phyloP scores from a whole-genome alignment of 1,140 invertebrate species.

The Magallana gigas region DNA sequence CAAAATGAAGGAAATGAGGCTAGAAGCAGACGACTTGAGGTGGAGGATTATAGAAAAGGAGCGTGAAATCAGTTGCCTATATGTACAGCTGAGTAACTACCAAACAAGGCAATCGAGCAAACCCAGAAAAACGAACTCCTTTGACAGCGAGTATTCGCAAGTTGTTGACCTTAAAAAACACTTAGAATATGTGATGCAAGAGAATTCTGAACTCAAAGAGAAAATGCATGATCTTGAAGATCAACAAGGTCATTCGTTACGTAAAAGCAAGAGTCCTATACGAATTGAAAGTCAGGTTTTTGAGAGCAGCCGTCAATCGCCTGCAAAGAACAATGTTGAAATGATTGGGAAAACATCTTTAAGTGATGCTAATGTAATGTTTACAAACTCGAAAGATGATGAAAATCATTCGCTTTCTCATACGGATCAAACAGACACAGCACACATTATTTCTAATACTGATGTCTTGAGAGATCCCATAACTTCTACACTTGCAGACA shows the following conservation, averaged over 20 bases:
- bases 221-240: constrained; percentile 65
- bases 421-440: neutral
- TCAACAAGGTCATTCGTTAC: constrained; percentile 72
- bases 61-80: constrained; percentile 87
- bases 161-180: constrained; percentile 86
- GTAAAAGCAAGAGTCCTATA: constrained; percentile 21
- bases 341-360: constrained; percentile 4
- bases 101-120: constrained; percentile 78
- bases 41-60: constrained; percentile 91
- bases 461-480: neutral
- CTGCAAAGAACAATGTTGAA: neutral
- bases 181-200: constrained; percentile 87
- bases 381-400: constrained; percentile 27
- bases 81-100: constrained; percentile 84
- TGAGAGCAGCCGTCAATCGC: constrained; percentile 18
- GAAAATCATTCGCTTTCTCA: constrained; percentile 22
- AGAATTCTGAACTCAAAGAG: constrained; percentile 71
- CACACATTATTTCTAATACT: neutral
- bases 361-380: constrained; percentile 32
- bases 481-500: neutral
- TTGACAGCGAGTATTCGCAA: constrained; percentile 79
- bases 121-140: constrained; percentile 72
- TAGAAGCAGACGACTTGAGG: constrained; percentile 84
- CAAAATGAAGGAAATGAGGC: constrained; percentile 68
- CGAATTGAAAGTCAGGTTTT: constrained; percentile 44